A percentile compares a stretch with the other conserved stretches of the same genome.
Conservation (phyloP, 2,113 vertebrate species). For the Pluvialis apricaria region DNA sequence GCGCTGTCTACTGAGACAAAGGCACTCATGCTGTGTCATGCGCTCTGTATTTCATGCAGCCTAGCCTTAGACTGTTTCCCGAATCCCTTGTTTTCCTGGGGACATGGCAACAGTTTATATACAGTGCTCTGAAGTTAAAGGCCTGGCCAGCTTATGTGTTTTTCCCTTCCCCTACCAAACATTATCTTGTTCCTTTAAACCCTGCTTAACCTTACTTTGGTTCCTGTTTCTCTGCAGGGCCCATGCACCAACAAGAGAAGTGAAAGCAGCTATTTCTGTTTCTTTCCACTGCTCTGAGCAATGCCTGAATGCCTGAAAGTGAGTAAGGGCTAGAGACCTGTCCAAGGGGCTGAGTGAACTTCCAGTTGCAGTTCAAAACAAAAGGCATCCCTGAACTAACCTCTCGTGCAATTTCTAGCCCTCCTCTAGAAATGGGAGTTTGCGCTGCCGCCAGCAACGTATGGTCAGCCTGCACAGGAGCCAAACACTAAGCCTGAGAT, state of each 20-base stretch:
- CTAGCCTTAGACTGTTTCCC: not conserved
- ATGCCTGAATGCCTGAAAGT: not conserved
- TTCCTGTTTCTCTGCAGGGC: slow-evolving; percentile 46
- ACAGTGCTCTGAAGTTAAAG: not conserved
- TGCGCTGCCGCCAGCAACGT: not conserved
- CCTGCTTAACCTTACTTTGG: slow-evolving; percentile 13
- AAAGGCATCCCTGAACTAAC: not conserved
- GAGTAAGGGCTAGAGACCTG: not conserved
- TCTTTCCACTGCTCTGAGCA: not conserved
- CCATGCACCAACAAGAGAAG: slow-evolving; percentile 12
- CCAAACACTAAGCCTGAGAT: not conserved
- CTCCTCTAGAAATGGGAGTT: not conserved
- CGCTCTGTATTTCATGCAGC: not conserved
- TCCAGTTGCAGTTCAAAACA: not conserved
- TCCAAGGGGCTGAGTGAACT: not conserved
- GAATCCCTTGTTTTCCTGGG: not conserved
- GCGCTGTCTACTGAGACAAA: not conserved
- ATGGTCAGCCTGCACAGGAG: not conserved
- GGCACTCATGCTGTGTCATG: not conserved
- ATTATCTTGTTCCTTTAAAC: slow-evolving; percentile 52
- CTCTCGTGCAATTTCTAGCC: not conserved
- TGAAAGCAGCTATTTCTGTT: slow-evolving; percentile 37
- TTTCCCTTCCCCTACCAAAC: slow-evolving; percentile 9
- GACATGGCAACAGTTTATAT: not conserved
- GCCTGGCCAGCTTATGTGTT: not conserved